A percentile compares a stretch with the other conserved stretches of the same genome.
Evolutionary conservation across 1,140 invertebrate genomes (phyloP).

Genomic region (Plutomurus gul): DNA sequence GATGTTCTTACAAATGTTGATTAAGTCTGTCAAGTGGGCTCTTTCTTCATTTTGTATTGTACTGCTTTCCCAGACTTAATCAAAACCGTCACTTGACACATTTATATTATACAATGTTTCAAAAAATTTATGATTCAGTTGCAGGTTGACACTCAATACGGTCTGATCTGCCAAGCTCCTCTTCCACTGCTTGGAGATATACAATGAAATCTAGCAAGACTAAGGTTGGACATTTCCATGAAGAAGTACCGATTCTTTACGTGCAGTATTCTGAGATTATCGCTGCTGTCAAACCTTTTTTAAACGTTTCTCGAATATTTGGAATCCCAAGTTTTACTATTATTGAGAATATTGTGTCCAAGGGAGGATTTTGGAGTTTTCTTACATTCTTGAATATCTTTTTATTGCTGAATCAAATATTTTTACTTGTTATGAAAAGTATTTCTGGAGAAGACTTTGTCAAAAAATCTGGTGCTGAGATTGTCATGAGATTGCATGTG

Average conservation of each 20-base stretch:
- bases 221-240: slow-evolving; percentile 37
- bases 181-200: neutral
- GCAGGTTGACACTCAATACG: neutral
- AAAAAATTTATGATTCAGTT: neutral
- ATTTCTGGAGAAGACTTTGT: slow-evolving; percentile 48
- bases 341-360: slow-evolving; percentile 42
- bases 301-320: slow-evolving; percentile 47
- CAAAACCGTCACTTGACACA: neutral
- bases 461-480: slow-evolving; percentile 36
- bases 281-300: slow-evolving; percentile 43
- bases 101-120: neutral
- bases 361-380: slow-evolving; percentile 39
- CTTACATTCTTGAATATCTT: slow-evolving; percentile 40
- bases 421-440: slow-evolving; percentile 27
- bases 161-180: neutral
- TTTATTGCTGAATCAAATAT: slow-evolving; percentile 44
- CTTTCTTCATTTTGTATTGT: neutral
- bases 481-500: slow-evolving; percentile 50
- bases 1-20: too few species aligned
- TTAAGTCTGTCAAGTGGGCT: neutral
- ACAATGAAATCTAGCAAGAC: slow-evolving; percentile 31
- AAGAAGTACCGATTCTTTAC: slow-evolving; percentile 51
- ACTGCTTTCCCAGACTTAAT: neutral
- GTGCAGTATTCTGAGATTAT: slow-evolving; percentile 51
- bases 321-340: slow-evolving; percentile 45